Percentiles rank a stretch among this genome's conserved stretches.
phyloP scores from a whole-genome alignment of 2,888 invertebrate species.

The Pammene aurita region DNA sequence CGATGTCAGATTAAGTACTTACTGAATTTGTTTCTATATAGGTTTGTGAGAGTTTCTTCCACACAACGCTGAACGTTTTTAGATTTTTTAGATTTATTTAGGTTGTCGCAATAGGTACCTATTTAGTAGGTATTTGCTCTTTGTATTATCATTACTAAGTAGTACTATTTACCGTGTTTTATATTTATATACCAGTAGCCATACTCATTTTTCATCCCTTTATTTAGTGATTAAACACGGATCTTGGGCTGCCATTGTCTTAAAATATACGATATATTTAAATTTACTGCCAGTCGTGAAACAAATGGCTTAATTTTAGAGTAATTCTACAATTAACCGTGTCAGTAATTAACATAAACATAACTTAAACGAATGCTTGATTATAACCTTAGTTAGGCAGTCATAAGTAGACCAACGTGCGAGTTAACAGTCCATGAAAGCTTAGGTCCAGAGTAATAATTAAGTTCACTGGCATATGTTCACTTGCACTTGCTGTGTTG shows the following conservation, averaged over 20 bases:
- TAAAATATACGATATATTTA: neutral
- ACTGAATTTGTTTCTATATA: too few species aligned
- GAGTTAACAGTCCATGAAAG: constrained; percentile 35
- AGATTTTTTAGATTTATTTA: too few species aligned
- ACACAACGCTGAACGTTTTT: too few species aligned
- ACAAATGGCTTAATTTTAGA: neutral
- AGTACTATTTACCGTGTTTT: too few species aligned
- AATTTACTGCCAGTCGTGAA: neutral
- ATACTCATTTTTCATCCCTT: too few species aligned
- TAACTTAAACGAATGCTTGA: constrained; percentile 20
- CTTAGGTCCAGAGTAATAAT: constrained; percentile 28
- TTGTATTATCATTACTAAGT: too few species aligned
- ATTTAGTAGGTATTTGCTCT: too few species aligned
- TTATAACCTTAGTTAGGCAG: constrained; percentile 21
- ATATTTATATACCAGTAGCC: too few species aligned
- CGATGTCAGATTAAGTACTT: neutral
- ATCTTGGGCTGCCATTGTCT: neutral
- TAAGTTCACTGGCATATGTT: constrained; percentile 5
- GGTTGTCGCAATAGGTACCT: too few species aligned
- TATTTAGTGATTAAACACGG: neutral
- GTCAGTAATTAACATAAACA: constrained; percentile 14
- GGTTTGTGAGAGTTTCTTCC: too few species aligned
- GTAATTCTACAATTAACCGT: neutral
- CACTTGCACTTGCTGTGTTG: constrained; percentile 19
- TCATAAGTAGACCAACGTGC: constrained; percentile 8